Conservation (phyloP, 2,797 vertebrate species). For the Scomberomorus guttatus region DNA sequence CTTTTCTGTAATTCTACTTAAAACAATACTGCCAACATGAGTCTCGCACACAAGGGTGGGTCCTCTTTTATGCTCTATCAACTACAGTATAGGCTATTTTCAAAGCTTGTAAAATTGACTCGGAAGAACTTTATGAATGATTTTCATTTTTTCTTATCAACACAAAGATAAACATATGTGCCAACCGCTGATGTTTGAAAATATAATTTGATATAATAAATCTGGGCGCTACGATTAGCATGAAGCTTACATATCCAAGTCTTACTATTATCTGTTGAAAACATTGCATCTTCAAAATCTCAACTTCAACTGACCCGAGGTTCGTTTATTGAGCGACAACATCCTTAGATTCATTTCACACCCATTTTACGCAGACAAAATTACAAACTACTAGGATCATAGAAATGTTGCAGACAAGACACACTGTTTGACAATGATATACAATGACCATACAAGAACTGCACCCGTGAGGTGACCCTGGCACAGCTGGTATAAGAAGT, state of each 20-base stretch:
- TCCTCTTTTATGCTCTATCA: slow-evolving; percentile 5
- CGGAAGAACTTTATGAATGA: not conserved
- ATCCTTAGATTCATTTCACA: slow-evolving; percentile 10
- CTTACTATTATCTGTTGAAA: not conserved
- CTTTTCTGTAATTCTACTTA: slow-evolving; percentile 65
- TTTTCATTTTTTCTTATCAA: not conserved
- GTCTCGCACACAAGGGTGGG: slow-evolving; percentile 26
- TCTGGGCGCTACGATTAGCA: not conserved
- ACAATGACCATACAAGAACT: slow-evolving; percentile 1
- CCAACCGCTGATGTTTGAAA: not conserved
- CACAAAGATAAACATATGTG: not conserved
- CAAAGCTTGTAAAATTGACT: not conserved
- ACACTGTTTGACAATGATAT: slow-evolving; percentile 18
- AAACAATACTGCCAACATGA: slow-evolving; percentile 46
- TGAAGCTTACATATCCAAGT: not conserved
- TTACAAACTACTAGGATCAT: slow-evolving; percentile 7
- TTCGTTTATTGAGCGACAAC: not conserved
- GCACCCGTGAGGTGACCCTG: slow-evolving; percentile 8
- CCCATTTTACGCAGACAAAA: not conserved
- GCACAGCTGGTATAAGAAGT: slow-evolving; percentile 10
- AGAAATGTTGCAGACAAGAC: slow-evolving; percentile 12
- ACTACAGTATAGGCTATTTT: not conserved
- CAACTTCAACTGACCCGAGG: not conserved
- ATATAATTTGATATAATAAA: not conserved
- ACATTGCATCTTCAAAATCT: not conserved